Base-by-base conservation (phyloP, 2,797 vertebrate species). In the Denticeps clupeoides region DNA sequence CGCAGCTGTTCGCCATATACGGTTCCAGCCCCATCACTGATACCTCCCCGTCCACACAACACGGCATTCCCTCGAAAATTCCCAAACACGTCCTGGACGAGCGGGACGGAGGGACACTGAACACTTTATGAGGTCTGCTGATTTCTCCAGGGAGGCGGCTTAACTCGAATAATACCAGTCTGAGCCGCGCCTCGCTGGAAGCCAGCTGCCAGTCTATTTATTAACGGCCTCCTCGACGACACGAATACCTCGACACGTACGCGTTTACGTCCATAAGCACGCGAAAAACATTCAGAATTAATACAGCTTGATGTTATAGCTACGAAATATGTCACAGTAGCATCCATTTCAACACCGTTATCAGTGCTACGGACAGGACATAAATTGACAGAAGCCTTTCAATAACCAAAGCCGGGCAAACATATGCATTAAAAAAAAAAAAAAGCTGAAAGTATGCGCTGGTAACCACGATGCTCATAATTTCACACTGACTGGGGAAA, bases 191-290 rank as follows among this genome's bases (percentile, higher is more conserved):
- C 42, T 56, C 52, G 53, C 51, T 53, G 45, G 42, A 41, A 58
- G 37, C 58, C 61, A 67, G 65, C 65, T 64, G 61, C 64, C 54
- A 64, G 50, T 54, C 59, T 57, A 64, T 64, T 62, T 55, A 67
- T 69, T 67, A 64, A 64, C 52, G 56, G 33, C 59, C 58, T 61
- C 56, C 61, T 73, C 65, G 55, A 59, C 46, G 64, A 70, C 60
- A 47, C 53, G 11, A 51, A 33, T 4, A 28, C 48, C 25, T 27
- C 27, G 35, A 53, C 46, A 56, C 47, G 40, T 32, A 19, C n/a
- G n/a, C n/a, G 18, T 13, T 4, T 23, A 33, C n/a, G n/a, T n/a
- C n/a, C n/a, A n/a, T n/a, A n/a, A n/a, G n/a, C n/a, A n/a, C n/a
- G n/a, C n/a, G n/a, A n/a, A n/a, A n/a, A n/a, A n/a, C n/a, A n/a